Percentiles rank a stretch among this genome's conserved stretches.
Conservation (phyloP, 2,797 vertebrate genomes). For the Gobio occitaniae region DNA sequence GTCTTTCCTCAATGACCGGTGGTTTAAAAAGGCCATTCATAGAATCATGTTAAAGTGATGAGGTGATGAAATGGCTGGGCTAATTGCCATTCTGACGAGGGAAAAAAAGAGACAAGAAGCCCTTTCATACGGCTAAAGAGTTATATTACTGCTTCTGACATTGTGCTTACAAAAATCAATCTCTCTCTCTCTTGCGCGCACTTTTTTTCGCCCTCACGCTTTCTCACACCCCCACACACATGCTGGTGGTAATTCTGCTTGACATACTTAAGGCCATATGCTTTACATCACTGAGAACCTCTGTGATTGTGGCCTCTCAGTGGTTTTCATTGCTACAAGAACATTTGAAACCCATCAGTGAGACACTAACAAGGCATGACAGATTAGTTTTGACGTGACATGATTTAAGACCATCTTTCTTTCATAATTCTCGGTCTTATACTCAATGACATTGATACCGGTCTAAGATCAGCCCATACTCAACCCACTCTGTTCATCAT, state of each 20-base stretch:
- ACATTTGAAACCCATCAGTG: conserved; percentile 46
- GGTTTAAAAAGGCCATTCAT: conserved; percentile 43
- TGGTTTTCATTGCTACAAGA: conserved; percentile 33
- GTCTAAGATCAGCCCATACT: conserved; percentile 22
- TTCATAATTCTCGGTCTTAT: conserved; percentile 28
- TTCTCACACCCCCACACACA: conserved; percentile 35
- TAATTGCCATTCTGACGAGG: conserved; percentile 36
- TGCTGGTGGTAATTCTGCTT: conserved; percentile 44
- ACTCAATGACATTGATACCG: conserved; percentile 21
- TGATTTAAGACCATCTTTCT: conserved; percentile 35
- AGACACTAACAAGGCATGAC: conserved; percentile 41
- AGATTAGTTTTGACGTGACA: conserved; percentile 12
- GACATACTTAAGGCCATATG: conserved; percentile 44
- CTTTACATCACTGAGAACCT: conserved; percentile 38
- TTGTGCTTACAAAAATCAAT: conserved; percentile 42
- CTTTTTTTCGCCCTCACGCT: background rate
- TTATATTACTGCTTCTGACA: conserved; percentile 48
- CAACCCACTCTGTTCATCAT: conserved; percentile 16
- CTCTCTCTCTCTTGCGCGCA: background rate
- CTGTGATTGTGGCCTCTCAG: conserved; percentile 22
- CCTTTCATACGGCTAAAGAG: conserved; percentile 43
- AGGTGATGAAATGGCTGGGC: conserved; percentile 45
- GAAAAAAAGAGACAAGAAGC: conserved; percentile 29
- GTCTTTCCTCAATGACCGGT: conserved; percentile 3
- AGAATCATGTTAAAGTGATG: conserved; percentile 26